Conservation (phyloP, 2,797 vertebrate species). For the Limnodromus scolopaceus region DNA sequence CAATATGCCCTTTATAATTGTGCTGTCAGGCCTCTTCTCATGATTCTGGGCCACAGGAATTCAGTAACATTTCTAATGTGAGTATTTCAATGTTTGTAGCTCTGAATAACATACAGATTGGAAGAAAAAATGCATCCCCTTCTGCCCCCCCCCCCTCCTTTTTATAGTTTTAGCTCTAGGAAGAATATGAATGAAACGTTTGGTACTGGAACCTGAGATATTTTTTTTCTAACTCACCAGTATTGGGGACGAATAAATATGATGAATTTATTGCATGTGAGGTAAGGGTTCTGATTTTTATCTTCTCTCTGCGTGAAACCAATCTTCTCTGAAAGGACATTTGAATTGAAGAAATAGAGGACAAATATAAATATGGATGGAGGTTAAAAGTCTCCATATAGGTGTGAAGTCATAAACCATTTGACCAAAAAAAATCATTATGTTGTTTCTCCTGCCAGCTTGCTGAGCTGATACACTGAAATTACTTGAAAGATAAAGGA, state of each 20-base stretch:
- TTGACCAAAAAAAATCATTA: slow-evolving; percentile 73
- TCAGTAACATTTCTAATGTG: slow-evolving; percentile 1
- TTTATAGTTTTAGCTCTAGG: background rate
- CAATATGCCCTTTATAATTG: slow-evolving; percentile 5
- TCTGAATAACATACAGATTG: background rate
- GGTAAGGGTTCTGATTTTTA: slow-evolving; percentile 75
- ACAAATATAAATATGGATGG: slow-evolving; percentile 79
- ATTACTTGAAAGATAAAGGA: slow-evolving; percentile 48
- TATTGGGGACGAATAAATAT: slow-evolving; percentile 13
- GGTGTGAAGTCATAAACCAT: slow-evolving; percentile 77
- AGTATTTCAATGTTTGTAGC: slow-evolving; percentile 31
- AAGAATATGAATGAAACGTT: background rate
- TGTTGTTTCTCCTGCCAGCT: slow-evolving; percentile 73
- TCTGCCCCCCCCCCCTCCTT: background rate
- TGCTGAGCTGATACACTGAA: slow-evolving; percentile 51
- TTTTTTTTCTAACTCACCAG: background rate
- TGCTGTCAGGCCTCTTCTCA: slow-evolving; percentile 11
- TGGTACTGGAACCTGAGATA: background rate
- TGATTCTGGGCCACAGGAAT: slow-evolving; percentile 6
- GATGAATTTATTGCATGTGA: slow-evolving; percentile 74
- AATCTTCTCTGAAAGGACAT: slow-evolving; percentile 82
- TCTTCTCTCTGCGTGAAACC: slow-evolving; percentile 79
- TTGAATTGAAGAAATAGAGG: slow-evolving; percentile 81
- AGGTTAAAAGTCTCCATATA: slow-evolving; percentile 78
- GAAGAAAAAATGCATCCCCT: background rate